These are phyloP conservation scores for Leiothrix lutea DNA, from an alignment of 2,113 vertebrate species.

Conservation along the genomic window DNA sequence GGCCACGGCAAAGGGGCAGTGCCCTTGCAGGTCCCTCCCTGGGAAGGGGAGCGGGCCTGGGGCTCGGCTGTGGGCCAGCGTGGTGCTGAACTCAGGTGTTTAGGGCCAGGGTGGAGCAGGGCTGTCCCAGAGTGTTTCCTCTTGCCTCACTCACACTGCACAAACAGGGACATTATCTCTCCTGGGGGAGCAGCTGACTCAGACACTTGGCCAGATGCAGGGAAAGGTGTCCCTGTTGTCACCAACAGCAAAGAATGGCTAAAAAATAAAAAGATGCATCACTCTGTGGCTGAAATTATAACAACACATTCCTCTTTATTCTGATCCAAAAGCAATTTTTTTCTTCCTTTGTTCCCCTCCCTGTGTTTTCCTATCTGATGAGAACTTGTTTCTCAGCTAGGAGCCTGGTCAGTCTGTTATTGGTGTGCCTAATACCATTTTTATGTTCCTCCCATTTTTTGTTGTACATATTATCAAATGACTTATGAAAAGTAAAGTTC, in stretches of 20 bases:
- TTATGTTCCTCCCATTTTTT: not conserved
- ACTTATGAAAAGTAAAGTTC: not conserved
- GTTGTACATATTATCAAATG: not conserved
- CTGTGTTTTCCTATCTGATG: slow-evolving; percentile 43
- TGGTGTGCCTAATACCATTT: not conserved
- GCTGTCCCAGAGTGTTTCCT: not conserved
- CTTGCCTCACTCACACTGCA: not conserved
- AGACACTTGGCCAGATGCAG: slow-evolving; percentile 18
- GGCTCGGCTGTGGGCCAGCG: accelerated
- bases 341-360: slow-evolving; percentile 6
- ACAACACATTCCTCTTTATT: not conserved
- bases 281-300: not conserved
- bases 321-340: slow-evolving; percentile 30
- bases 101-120: not conserved
- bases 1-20: not conserved
- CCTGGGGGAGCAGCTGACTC: slow-evolving; percentile 33
- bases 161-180: slow-evolving; percentile 21
- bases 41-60: not conserved
- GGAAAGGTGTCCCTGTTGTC: slow-evolving; percentile 12
- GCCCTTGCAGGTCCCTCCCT: accelerated
- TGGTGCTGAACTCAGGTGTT: slow-evolving; percentile 12
- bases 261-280: not conserved
- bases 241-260: not conserved
- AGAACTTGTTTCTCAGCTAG: not conserved
- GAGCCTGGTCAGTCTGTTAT: not conserved